These are phyloP conservation scores for Tipula confusa DNA, from an alignment of 2,888 invertebrate species.

Conservation along the genomic window DNA sequence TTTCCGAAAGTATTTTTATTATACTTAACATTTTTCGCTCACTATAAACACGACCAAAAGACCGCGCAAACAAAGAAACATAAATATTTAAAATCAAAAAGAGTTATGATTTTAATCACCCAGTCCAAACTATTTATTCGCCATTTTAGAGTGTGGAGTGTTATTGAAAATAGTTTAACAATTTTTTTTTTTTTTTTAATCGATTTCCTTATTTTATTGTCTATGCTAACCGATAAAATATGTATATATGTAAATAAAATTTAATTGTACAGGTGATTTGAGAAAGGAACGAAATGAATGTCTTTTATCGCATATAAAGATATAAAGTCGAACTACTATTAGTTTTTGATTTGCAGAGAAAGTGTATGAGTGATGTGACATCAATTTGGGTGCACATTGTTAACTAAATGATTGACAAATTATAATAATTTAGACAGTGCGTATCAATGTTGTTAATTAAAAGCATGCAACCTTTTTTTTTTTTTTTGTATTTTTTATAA, in stretches of 20 bases:
- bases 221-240: not conserved
- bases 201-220: not conserved
- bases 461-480: not conserved
- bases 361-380: not conserved
- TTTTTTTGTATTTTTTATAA: too few species aligned
- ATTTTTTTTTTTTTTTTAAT: not conserved
- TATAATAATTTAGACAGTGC: not conserved
- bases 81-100: not conserved
- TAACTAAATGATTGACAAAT: not conserved
- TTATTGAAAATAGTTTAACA: not conserved
- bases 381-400: not conserved
- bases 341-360: not conserved
- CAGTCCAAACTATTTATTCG: not conserved
- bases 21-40: too few species aligned
- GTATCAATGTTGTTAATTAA: not conserved
- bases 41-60: not conserved
- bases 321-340: not conserved
- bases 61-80: not conserved
- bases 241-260: not conserved
- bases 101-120: not conserved
- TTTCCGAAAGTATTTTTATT: constrained; percentile 4
- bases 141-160: not conserved
- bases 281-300: not conserved
- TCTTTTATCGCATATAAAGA: not conserved
- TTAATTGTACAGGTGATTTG: not conserved